phyloP scores from a whole-genome alignment of 2,113 vertebrate genomes.

The Labrus mixtus region DNA sequence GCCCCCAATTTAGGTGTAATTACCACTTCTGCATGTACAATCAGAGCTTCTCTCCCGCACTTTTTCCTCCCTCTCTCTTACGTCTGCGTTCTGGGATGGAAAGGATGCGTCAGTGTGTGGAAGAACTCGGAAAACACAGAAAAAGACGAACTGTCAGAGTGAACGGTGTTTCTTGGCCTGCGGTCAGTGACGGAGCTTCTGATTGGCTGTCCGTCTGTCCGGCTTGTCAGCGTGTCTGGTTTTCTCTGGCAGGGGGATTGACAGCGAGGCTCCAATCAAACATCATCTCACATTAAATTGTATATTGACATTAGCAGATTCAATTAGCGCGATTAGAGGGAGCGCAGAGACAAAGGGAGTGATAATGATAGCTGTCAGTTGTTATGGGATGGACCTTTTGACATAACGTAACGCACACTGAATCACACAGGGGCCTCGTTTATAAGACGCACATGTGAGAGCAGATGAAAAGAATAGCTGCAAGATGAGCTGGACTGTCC shows the following conservation, averaged over 20 bases:
- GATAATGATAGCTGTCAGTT: conserved; percentile 73
- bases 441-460: conserved; percentile 31
- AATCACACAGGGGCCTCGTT: conserved; percentile 31
- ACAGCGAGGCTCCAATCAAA: conserved; percentile 43
- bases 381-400: conserved; percentile 67
- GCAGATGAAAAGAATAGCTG: conserved; percentile 57
- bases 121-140: conserved; percentile 11
- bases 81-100: not conserved
- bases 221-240: conserved; percentile 27
- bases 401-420: conserved; percentile 42
- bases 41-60: conserved; percentile 37
- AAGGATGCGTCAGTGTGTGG: conserved; percentile 27
- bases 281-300: conserved; percentile 42
- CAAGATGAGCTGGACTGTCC: conserved; percentile 62
- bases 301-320: conserved; percentile 75
- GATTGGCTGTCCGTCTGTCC: conserved; percentile 34
- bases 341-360: conserved; percentile 62
- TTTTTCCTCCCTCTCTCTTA: conserved; percentile 24
- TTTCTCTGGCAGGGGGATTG: conserved; percentile 43
- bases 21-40: conserved; percentile 70
- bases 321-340: conserved; percentile 62
- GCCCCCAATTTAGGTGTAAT: conserved; percentile 84
- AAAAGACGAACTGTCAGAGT: conserved; percentile 43
- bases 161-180: conserved; percentile 50
- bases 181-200: conserved; percentile 21